Base-by-base conservation (phyloP, 1,140 invertebrate species). In the Aphelinus certus region DNA sequence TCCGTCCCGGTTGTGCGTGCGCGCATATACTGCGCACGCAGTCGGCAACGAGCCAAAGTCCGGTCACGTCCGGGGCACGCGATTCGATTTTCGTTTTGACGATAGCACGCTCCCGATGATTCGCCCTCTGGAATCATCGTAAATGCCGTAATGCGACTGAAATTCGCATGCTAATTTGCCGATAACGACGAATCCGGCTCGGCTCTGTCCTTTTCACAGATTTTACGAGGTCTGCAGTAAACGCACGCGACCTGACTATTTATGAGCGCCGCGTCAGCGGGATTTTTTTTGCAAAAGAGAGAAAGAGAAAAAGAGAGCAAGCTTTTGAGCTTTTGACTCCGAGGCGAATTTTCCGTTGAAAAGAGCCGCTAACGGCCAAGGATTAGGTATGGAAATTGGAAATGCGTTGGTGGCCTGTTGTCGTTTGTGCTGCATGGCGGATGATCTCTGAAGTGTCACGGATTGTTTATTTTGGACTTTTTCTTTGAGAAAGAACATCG, bases 151-250 rank as follows among this genome's bases (percentile, higher is more conserved):
- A 75, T 66, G 48, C 67, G 26, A 3, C 51, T 55, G 61, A 71
- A 71, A 71, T 58, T 71, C 61, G 53, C 62, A 75, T 71, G 68
- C 68, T 75, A 75, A 75, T 75, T 75, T 69, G 42, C 7, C 53
- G 66, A 69, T 75, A 69, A 69, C 73, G 73, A 26, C 26, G 26
- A 26, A 26, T 26, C 26, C 26, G 26, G 26, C 26, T 26, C 26
- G 26, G 26, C 26, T 26, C 26, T 26, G 26, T 26, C 26, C 26
- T 69, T 67, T 61, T 73, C 62, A 4, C 6, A 7, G 56, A 57
- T 57, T 46, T 72, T n/a, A 42, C 53, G 55, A 46, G 3, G 3
- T 49, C 57, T 46, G 7, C 45, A 45, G 57, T 73, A 67, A 73
- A 67, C 51, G 61, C 71, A 46, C 2, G 3, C 63, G 3, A 5